These are phyloP conservation scores for Miichthys miiuy DNA, from an alignment of 2,797 vertebrate genomes.

Conservation along the genomic window DNA sequence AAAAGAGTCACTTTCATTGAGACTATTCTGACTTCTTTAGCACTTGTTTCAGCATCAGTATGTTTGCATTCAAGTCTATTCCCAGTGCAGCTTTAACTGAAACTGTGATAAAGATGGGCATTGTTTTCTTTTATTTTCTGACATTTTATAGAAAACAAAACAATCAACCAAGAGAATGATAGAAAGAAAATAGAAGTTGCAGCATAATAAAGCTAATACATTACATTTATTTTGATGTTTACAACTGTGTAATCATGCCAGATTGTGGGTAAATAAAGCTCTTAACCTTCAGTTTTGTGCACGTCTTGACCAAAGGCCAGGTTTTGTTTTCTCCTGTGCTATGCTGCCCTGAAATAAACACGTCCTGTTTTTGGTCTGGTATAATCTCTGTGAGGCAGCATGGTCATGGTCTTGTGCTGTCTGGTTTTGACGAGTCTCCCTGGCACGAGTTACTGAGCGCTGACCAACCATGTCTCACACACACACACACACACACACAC, in stretches of 20 bases:
- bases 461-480: constrained; percentile 48
- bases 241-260: not conserved
- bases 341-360: not conserved
- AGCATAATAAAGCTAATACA: not conserved
- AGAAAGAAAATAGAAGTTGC: not conserved
- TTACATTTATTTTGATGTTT: not conserved
- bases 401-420: constrained; percentile 53
- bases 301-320: not conserved
- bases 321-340: constrained; percentile 13
- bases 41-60: no score
- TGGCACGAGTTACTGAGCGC: constrained; percentile 37
- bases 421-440: constrained; percentile 33
- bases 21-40: no score
- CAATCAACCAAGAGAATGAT: not conserved
- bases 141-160: not conserved
- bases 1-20: no score
- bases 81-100: no score
- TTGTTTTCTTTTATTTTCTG: not conserved
- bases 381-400: constrained; percentile 39
- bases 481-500: constrained; percentile 5
- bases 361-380: constrained; percentile 41
- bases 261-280: not conserved
- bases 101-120: no score
- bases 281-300: not conserved
- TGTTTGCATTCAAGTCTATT: no score